Percentiles rank a stretch among this genome's conserved stretches.
Conservation (phyloP, 2,888 invertebrate species). For the Nephrotoma flavescens region DNA sequence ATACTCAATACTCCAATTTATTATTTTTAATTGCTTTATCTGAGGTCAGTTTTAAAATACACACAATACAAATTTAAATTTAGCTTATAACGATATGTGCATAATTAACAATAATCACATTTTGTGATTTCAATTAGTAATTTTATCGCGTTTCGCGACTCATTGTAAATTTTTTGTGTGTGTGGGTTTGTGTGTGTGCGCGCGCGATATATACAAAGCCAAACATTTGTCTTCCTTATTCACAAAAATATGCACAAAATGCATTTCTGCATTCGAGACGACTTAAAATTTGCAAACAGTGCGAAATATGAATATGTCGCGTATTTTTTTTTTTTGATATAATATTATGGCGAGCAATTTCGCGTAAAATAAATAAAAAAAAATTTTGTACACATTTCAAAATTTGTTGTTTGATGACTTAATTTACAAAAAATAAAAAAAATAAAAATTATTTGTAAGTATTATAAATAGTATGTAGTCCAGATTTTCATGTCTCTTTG, state of each 20-base stretch:
- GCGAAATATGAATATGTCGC: neutral
- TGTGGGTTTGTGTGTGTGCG: neutral
- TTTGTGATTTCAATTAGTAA: neutral
- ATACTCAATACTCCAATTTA: too few relatives aligned
- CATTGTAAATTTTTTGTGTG: neutral
- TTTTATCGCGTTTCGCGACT: neutral
- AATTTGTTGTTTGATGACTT: neutral
- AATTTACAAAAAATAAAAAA: neutral
- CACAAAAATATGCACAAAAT: neutral
- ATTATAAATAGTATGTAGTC: neutral
- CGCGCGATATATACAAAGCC: neutral
- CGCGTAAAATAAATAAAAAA: neutral
- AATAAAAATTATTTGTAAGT: neutral
- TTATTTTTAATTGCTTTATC: neutral
- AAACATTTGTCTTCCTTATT: constrained; percentile 4
- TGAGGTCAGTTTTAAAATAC: neutral
- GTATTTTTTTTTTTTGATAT: neutral
- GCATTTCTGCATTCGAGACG: constrained; percentile 4
- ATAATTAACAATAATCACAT: neutral
- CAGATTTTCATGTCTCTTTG: neutral
- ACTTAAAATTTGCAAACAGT: constrained; percentile 3
- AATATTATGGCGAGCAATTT: neutral
- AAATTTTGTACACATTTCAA: neutral
- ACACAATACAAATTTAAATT: neutral
- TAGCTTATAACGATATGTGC: neutral